phyloP scores from a whole-genome alignment of 2,113 vertebrate species.

The Cottus gobio region DNA sequence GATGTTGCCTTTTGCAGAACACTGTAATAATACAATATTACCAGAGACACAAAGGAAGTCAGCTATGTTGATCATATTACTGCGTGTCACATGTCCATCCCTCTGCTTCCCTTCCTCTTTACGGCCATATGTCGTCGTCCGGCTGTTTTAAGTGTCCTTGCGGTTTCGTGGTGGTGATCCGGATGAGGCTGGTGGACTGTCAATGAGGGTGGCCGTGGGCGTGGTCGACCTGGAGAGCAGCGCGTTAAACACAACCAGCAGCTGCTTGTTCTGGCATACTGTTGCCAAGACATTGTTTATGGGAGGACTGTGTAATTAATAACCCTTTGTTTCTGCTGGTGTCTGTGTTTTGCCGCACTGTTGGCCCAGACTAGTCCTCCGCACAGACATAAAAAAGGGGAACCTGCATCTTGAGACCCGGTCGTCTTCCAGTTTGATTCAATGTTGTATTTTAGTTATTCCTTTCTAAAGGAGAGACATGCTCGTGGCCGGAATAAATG shows the following conservation, averaged over 20 bases:
- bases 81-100: conserved; percentile 49
- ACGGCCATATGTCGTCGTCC: conserved; percentile 22
- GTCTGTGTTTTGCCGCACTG: conserved; percentile 3
- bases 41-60: conserved; percentile 15
- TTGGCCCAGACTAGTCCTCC: background rate
- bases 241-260: background rate
- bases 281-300: conserved; percentile 21
- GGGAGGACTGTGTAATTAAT: conserved; percentile 29
- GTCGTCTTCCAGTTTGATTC: background rate
- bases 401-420: background rate
- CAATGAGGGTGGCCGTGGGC: background rate
- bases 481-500: background rate
- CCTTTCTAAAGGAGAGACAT: background rate
- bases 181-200: conserved; percentile 9
- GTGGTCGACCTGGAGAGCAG: conserved; percentile 8
- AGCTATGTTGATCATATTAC: conserved; percentile 26
- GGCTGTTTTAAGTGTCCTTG: conserved; percentile 11
- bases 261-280: conserved; percentile 14
- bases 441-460: background rate
- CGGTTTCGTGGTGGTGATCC: conserved; percentile 24
- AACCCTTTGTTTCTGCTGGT: conserved; percentile 24
- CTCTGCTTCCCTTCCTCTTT: conserved; percentile 32
- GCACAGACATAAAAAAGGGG: background rate
- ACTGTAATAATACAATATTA: conserved; percentile 10
- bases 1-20: background rate